Conservation (phyloP, 2,888 invertebrate species). For the Gryllus longicercus region DNA sequence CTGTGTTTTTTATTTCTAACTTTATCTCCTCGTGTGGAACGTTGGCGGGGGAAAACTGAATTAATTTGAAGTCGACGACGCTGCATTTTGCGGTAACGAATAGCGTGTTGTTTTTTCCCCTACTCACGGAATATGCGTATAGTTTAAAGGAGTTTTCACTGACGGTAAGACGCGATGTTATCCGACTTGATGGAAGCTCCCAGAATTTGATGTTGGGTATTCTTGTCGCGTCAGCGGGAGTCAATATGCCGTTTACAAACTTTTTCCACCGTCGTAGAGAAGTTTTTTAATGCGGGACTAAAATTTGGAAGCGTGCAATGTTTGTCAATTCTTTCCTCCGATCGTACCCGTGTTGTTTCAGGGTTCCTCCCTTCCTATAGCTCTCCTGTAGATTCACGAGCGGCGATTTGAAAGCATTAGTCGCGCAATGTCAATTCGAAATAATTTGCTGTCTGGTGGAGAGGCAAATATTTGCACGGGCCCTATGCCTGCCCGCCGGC, state of each 20-base stretch:
- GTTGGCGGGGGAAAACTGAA: background rate
- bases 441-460: background rate
- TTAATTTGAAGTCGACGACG: background rate
- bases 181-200: background rate
- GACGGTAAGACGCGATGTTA: background rate
- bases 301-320: background rate
- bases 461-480: background rate
- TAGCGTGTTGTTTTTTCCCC: background rate
- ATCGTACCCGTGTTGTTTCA: background rate
- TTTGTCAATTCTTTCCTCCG: background rate
- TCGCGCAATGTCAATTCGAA: background rate
- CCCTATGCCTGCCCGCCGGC: background rate
- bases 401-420: background rate
- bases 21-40: background rate
- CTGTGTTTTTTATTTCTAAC: background rate
- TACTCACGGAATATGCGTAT: background rate
- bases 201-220: background rate
- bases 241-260: slow-evolving; percentile 17
- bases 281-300: background rate
- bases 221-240: background rate
- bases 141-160: background rate
- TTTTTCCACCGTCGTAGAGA: background rate
- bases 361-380: background rate
- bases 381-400: background rate
- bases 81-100: background rate